Evolutionary conservation across 2,797 vertebrate genomes (phyloP).

Genomic region (Eleutherodactylus coqui): DNA sequence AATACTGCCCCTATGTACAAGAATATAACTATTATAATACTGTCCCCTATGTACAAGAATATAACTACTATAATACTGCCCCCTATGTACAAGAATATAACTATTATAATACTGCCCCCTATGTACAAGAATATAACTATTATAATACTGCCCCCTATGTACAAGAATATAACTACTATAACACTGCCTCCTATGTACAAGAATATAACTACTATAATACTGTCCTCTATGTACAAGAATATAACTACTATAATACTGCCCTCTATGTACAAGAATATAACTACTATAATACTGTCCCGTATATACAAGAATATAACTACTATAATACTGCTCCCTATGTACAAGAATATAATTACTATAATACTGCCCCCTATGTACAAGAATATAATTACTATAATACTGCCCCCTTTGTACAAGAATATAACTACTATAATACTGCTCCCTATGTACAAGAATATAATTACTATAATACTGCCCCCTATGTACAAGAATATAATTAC

Average conservation of each 20-base stretch:
- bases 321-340: background rate
- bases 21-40: background rate
- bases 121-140: background rate
- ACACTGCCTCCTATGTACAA: background rate
- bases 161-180: background rate
- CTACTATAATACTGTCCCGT: background rate
- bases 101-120: background rate
- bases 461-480: background rate
- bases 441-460: background rate
- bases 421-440: background rate
- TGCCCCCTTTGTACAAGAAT: background rate
- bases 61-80: background rate
- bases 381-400: background rate
- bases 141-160: background rate
- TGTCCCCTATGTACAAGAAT: background rate
- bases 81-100: background rate
- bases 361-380: slow-evolving; percentile 6
- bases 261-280: background rate
- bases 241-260: background rate
- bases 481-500: too few species aligned
- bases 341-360: slow-evolving; percentile 1
- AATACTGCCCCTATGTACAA: background rate
- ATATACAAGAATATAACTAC: background rate
- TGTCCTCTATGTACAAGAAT: background rate
- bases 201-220: background rate